Percentiles rank a stretch among this genome's conserved stretches.
phyloP scores from a whole-genome alignment of 2,113 vertebrate genomes.

The Epinephelus lanceolatus region DNA sequence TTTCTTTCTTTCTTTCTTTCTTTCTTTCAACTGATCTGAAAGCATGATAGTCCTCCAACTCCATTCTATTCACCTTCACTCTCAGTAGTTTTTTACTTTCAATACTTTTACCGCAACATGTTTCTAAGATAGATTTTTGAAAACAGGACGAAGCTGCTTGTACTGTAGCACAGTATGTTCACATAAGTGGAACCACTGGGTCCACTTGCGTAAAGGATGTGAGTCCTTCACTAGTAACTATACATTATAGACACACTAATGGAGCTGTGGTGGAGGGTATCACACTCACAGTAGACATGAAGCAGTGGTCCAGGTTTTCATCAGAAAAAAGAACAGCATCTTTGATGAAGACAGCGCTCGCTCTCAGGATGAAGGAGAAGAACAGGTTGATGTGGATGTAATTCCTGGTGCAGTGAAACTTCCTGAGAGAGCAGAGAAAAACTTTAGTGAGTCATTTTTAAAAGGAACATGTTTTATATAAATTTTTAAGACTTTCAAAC shows the following conservation, averaged over 20 bases:
- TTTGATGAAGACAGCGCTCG: constrained; percentile 88
- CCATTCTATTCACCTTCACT: neutral
- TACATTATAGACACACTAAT: neutral
- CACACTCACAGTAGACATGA: constrained; percentile 87
- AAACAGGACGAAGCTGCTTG: too few relatives aligned
- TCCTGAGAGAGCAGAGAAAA: constrained; percentile 73
- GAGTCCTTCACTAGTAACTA: constrained; percentile 3
- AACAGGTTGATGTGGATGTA: constrained; percentile 93
- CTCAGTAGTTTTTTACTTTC: neutral
- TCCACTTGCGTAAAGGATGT: neutral
- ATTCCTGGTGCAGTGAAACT: constrained; percentile 92
- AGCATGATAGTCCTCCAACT: neutral
- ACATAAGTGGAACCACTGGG: neutral
- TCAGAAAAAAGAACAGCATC: constrained; percentile 87
- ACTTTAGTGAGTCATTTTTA: neutral
- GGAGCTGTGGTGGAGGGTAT: neutral
- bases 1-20: neutral
- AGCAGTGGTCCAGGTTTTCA: constrained; percentile 86
- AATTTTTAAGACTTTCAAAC: too few relatives aligned
- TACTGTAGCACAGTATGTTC: neutral
- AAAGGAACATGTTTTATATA: neutral
- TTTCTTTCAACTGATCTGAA: neutral
- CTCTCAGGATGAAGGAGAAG: constrained; percentile 89
- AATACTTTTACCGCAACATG: neutral
- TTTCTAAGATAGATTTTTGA: neutral